phyloP scores from a whole-genome alignment of 2,113 vertebrate species.

The Oncorhynchus clarkii region DNA sequence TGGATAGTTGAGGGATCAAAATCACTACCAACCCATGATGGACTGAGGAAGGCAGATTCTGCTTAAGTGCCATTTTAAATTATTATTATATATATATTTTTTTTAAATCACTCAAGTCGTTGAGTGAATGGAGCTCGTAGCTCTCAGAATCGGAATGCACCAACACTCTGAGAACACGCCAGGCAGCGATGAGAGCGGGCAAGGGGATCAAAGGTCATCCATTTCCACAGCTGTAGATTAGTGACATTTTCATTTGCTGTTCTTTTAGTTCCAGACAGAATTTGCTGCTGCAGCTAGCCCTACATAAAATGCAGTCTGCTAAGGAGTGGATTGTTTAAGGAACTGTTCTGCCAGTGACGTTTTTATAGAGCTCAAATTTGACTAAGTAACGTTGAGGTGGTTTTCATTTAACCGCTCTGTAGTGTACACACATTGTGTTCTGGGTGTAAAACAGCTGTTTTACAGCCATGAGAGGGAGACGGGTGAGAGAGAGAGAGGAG shows the following conservation, averaged over 20 bases:
- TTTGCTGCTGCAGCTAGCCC: constrained; percentile 38
- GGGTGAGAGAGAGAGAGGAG: constrained; percentile 59
- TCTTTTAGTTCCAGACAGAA: constrained; percentile 57
- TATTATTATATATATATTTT: too few species aligned
- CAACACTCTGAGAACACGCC: constrained; percentile 23
- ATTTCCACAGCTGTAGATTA: constrained; percentile 39
- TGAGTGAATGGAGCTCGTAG: constrained; percentile 11
- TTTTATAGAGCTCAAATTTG: constrained; percentile 76
- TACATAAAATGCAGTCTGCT: constrained; percentile 68
- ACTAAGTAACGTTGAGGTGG: constrained; percentile 68
- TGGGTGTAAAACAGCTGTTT: constrained; percentile 75
- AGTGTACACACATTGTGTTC: constrained; percentile 69
- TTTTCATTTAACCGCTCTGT: constrained; percentile 72
- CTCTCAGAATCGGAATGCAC: constrained; percentile 41
- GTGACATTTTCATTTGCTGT: constrained; percentile 57
- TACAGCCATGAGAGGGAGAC: constrained; percentile 60
- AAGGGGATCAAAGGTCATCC: constrained; percentile 57
- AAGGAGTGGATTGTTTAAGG: constrained; percentile 73
- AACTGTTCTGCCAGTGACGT: constrained; percentile 75
- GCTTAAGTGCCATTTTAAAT: constrained; percentile 51
- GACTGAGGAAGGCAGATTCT: constrained; percentile 45
- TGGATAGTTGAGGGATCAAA: constrained; percentile 47
- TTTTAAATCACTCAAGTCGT: constrained; percentile 44
- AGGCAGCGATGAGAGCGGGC: constrained; percentile 3
- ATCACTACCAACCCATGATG: constrained; percentile 32